Base-by-base conservation (phyloP, 2,888 invertebrate genomes). In the Hydropsyche betteni region DNA sequence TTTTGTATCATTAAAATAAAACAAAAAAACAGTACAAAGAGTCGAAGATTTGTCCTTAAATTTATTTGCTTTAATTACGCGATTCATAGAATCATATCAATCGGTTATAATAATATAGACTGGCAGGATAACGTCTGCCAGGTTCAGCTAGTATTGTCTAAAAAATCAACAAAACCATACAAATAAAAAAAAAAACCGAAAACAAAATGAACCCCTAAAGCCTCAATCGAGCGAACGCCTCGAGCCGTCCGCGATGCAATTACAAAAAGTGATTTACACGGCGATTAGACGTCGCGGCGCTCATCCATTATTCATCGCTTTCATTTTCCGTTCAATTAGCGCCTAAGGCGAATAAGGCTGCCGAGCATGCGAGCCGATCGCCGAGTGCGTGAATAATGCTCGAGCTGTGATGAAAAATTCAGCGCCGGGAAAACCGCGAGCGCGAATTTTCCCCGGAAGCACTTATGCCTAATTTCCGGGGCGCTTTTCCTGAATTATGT, bases 221-320 rank as follows among this genome's bases (percentile, higher is more conserved):
- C 24, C 24, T 24, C 24, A 24, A 24, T 24, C 24, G 24, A 24
- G 24, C 24, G 24, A 24, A 24, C 24, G 24, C 24, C 24, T 24
- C 24, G 24, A 24, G 58, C 16, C 64, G 44, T 44, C 44, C 74
- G 16, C 53, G 44, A 71, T 73, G 75, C 73, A 78, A 78, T 78
- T 78, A 76, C 76, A 76, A 76, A 75, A 76, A 76, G 69, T 70
- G 75, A 75, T 78, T 78, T 77, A 69, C 74, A 76, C 74, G 72
- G 51, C 74, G 78, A 78, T 78, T 76, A 78, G 74, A 61, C 74
- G 76, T 78, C 68, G 68, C 61, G 61, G 38, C 72, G 74, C 74
- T 75, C 73, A 78, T 78, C 75, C 75, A 78, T 78, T 78, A 78
- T 78, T 78, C 78, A 78, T 77, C 75, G 76, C 78, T 76, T 78